Base-by-base conservation (phyloP, 2,888 invertebrate genomes). In the Epirrhoe tristata region DNA sequence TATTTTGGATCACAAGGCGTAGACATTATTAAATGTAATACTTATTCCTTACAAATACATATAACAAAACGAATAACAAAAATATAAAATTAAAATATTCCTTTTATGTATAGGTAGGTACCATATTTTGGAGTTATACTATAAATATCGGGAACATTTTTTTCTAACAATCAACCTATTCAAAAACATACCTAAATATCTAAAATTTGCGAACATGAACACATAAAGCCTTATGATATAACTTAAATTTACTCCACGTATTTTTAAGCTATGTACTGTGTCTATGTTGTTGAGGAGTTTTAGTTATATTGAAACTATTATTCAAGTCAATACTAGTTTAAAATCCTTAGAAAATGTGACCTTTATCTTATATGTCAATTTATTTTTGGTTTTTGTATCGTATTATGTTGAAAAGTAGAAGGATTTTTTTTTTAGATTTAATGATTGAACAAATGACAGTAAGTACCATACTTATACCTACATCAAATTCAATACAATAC, bases 381-480 rank as follows among this genome's bases (percentile, higher is more conserved):
- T 24, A 24, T 24, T 24, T 24, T 24, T 24, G 24, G 24, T 24
- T 24, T 2, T 24, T 24, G 24, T 24, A 24, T 24, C 1, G 24
- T 24, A 12, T 39, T 43, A 12, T 43, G 12, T 39, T 46, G 16
- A 14, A 48, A 46, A 46, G 6, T 46, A 46, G 46, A 46, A 51
- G 3, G 1, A n/a, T 50, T 24, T 36, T 31, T 59, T 59, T 10
- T 52, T 52, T 17, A 59, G 39, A 51, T 57, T 51, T 43, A 51
- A 43, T 48, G 51, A 65, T 59, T 57, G n/a, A n/a, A n/a, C n/a
- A n/a, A n/a, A n/a, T n/a, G n/a, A n/a, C n/a, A n/a, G n/a, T 32
- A 51, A 60, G 57, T 66, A 57, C 56, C 60, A 66, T 61, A 39
- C 48, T 59, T 54, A 54, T 58, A 52, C 50, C 46, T 56, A 34